phyloP scores from a whole-genome alignment of 2,888 invertebrate genomes.

The Habrosyne pyritoides region DNA sequence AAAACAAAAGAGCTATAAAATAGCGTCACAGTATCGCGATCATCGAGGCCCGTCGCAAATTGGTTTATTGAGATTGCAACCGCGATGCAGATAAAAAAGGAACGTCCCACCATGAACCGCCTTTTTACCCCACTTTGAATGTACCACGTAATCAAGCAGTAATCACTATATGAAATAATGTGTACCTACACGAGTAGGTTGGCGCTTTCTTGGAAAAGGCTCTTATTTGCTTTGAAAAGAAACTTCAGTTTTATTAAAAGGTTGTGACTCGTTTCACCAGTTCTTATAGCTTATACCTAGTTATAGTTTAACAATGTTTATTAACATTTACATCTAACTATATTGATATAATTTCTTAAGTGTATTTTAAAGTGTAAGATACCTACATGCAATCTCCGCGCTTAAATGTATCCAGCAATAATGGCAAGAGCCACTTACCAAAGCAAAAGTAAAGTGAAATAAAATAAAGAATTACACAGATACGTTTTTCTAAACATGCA shows the following conservation, averaged over 20 bases:
- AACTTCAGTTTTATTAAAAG: neutral
- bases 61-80: constrained; percentile 76
- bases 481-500: constrained; percentile 1
- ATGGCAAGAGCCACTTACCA: neutral
- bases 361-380: no score
- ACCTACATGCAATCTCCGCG: neutral
- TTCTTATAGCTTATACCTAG: neutral
- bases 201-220: neutral
- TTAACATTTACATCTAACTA: no score
- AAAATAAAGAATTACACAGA: neutral
- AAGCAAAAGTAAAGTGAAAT: neutral
- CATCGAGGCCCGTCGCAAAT: constrained; percentile 63
- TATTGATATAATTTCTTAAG: no score
- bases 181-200: neutral
- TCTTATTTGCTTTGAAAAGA: neutral
- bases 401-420: neutral
- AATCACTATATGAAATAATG: constrained; percentile 10
- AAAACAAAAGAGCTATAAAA: constrained; percentile 61
- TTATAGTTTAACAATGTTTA: neutral
- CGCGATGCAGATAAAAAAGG: constrained; percentile 53
- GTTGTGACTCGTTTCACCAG: neutral
- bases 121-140: constrained; percentile 8
- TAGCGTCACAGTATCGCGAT: constrained; percentile 42
- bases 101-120: constrained; percentile 31
- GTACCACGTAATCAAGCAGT: constrained; percentile 6